Base-by-base conservation (phyloP, 2,797 vertebrate genomes). In the Poecilia picta region DNA sequence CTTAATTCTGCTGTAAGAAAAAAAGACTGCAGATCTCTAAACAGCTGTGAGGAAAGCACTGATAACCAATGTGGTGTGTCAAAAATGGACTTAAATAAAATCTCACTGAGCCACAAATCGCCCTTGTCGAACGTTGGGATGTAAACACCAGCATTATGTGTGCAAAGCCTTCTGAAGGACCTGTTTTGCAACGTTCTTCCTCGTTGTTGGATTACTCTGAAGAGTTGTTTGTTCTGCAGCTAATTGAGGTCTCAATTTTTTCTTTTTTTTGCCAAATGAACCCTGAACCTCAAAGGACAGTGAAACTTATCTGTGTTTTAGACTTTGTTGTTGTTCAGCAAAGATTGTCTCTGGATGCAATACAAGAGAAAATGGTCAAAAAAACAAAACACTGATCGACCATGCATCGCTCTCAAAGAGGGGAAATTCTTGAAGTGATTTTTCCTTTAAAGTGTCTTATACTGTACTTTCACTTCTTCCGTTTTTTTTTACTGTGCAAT, bases 401-500 rank as follows among this genome's bases (percentile, higher is more conserved):
- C 36, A 49, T 53, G 8, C 13, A 43, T 10, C 10, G 23, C 73
- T 83, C 74, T 55, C 36, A 77, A 84, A 45, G 59, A 28, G 45
- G 62, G 68, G 78, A 59, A 73, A 16, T 57, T 81, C 43, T 75
- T 31, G 66, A 53, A 59, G 80, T 77, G 47, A 75, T 72, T 87
- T 55, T 43, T 84, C 73, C 55, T 85, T 68, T 87, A 86, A 6
- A 82, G 20, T 80, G 87, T 64, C 83, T 43, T 85, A 75, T 91
- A 71, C 89, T 85, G 74, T 91, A 71, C 89, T 91, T 92, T 87
- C 88, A 91, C 77, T 80, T 49, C 31, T 20, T n/a, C 39, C 39
- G 11, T 43, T 89, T 92, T 33, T 33, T 33, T 92, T 90, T 90
- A 93, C 78, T 81, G 91, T 93, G 91, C 90, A 94, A 94, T 94